Base-by-base conservation (phyloP, 2,888 invertebrate genomes). In the Lasiommata megera region DNA sequence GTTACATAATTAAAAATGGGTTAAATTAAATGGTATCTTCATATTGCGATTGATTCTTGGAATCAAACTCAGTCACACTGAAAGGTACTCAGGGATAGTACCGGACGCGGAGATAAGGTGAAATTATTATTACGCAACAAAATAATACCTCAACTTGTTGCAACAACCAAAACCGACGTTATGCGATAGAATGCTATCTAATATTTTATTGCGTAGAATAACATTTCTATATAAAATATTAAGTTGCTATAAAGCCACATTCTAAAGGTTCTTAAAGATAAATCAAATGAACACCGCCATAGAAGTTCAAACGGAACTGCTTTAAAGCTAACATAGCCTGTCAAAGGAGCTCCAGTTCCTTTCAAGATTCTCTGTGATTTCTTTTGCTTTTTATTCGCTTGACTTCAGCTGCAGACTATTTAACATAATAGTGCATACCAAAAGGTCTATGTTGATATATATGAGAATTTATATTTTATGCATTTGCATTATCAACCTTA, bases 351-450 rank as follows among this genome's bases (percentile, higher is more conserved):
- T 31, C 17, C 40, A 8, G 38, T 40, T 38, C 51, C 51, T 51
- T 51, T 51, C 23, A 40, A 51, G 51, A 51, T 16, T 40, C 29
- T 40, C 28, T n/a, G 36, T 17, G 28, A 40, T 16, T 40, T 31
- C 38, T 51, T 51, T 51, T 40, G 29, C 29, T 51, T 51, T 40
- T 37, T 31, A 40, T 51, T 51, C 28, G 16, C n/a, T 51, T 29
- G 51, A 40, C 51, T 40, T 51, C 51, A 51, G 29, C 51, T 51
- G 40, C 51, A 51, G 51, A 23, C 28, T 16, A 31, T 40, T 50
- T 6, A 28, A 28, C 23, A 48, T 36, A 48, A 36, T 18, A 18
- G 11, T 7, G 17, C 0, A 34, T 6, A n/a, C 11, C 12, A 12
- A 36, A 36, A 48, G 34, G 7, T 47, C 9, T 46, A 28, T 31